phyloP scores from a whole-genome alignment of 2,888 invertebrate species.

The Drosophila anomelani region DNA sequence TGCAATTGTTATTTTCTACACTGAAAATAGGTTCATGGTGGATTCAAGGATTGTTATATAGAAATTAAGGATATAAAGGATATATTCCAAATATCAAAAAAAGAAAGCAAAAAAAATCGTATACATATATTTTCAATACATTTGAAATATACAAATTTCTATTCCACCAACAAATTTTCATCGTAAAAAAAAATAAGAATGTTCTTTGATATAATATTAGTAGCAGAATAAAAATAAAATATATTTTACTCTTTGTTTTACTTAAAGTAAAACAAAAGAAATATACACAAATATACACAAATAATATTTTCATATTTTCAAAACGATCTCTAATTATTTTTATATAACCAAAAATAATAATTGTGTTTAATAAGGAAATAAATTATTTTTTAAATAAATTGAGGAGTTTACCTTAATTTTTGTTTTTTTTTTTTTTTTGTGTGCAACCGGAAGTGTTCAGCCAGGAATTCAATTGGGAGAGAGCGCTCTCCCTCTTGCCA shows the following conservation, averaged over 20 bases:
- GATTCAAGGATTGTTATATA: neutral
- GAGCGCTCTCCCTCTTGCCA: conserved; percentile 13
- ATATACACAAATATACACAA: too few relatives aligned
- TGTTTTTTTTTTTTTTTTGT: neutral
- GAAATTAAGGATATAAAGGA: neutral
- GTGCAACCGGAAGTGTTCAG: conserved; percentile 34
- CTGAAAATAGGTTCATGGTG: neutral
- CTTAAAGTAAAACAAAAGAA: too few relatives aligned
- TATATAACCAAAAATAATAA: neutral
- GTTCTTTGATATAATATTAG: neutral
- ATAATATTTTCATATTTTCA: too few relatives aligned
- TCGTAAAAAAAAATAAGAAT: neutral
- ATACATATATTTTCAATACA: too few relatives aligned
- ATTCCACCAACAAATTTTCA: neutral
- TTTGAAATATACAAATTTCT: too few relatives aligned
- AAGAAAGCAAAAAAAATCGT: too few relatives aligned
- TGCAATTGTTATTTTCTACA: conserved; percentile 30
- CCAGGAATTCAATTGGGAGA: conserved; percentile 39
- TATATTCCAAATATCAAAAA: neutral
- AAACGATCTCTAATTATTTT: neutral
- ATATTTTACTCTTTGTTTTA: neutral
- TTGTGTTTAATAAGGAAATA: neutral
- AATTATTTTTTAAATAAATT: neutral
- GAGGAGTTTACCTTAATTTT: neutral
- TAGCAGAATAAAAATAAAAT: neutral